A percentile compares a stretch with the other conserved stretches of the same genome.
phyloP scores from a whole-genome alignment of 1,140 invertebrate species.

The Planococcus citri region DNA sequence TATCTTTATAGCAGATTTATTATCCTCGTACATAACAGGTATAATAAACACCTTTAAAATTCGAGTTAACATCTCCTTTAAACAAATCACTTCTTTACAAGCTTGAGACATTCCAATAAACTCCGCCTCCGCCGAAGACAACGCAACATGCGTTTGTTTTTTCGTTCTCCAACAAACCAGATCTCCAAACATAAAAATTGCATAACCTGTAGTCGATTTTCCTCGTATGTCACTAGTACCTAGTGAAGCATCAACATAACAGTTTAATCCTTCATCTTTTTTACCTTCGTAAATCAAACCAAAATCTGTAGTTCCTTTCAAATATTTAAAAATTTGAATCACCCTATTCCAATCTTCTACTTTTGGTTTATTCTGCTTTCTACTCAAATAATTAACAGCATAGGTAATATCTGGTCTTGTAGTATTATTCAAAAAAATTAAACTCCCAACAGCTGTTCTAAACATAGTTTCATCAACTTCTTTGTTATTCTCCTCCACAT shows the following conservation, averaged over 20 bases:
- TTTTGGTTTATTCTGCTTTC: slow-evolving; percentile 28
- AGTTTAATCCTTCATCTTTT: neutral
- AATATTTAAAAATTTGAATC: slow-evolving; percentile 33
- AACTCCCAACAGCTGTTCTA: slow-evolving; percentile 32
- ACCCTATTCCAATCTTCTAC: slow-evolving; percentile 32
- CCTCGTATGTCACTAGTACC: slow-evolving; percentile 11
- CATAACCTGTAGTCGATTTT: slow-evolving; percentile 28
- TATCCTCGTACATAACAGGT: neutral
- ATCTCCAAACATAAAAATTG: slow-evolving; percentile 26
- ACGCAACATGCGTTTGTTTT: slow-evolving; percentile 31
- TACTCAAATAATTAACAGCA: slow-evolving; percentile 31
- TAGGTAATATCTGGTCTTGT: slow-evolving; percentile 36
- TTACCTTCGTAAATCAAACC: slow-evolving; percentile 4
- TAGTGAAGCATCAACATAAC: slow-evolving; percentile 25
- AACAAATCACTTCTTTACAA: slow-evolving; percentile 29
- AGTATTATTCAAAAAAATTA: slow-evolving; percentile 32
- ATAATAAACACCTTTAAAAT: neutral
- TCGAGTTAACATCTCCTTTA: slow-evolving; percentile 24
- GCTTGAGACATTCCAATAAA: slow-evolving; percentile 31
- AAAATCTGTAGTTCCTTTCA: slow-evolving; percentile 34
- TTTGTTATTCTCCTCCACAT: slow-evolving; percentile 17
- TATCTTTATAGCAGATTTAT: neutral
- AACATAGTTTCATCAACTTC: slow-evolving; percentile 26
- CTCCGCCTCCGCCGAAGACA: slow-evolving; percentile 33
- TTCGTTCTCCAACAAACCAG: slow-evolving; percentile 30